These are phyloP conservation scores for Melanotaenia maccullochi DNA, from an alignment of 2,797 vertebrate species.

Conservation along the genomic window DNA sequence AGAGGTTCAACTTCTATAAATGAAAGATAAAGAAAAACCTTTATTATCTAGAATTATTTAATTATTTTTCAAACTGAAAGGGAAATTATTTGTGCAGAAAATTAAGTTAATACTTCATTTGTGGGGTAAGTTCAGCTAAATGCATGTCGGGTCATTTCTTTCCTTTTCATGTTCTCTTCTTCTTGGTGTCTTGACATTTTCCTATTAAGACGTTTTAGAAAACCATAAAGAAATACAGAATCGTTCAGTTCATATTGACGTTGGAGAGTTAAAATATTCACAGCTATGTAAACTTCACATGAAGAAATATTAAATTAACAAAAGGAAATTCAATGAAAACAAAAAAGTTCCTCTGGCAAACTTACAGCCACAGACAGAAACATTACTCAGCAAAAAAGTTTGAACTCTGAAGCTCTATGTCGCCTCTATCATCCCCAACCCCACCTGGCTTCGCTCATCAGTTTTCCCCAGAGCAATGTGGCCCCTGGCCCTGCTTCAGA, in stretches of 20 bases:
- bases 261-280: no score
- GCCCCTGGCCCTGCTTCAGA: conserved; percentile 73
- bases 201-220: neutral
- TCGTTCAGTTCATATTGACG: no score
- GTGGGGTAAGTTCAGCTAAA: neutral
- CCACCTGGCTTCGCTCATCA: conserved; percentile 75
- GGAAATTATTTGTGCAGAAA: neutral
- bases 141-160: neutral
- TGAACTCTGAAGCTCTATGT: conserved; percentile 49
- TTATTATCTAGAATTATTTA: neutral
- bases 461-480: conserved; percentile 74
- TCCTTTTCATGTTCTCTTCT: neutral
- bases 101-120: neutral
- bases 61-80: neutral
- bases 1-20: neutral
- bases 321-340: neutral
- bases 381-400: conserved; percentile 50
- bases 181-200: neutral
- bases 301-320: no score
- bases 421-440: conserved; percentile 46
- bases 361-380: conserved; percentile 14
- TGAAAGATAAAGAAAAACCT: neutral
- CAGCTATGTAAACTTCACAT: no score
- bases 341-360: neutral
- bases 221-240: no score